Evolutionary conservation across 2,113 vertebrate species (phyloP), one percentile per base, ranked within the genome.

Genomic region (Phylloscopus trochilus): DNA sequence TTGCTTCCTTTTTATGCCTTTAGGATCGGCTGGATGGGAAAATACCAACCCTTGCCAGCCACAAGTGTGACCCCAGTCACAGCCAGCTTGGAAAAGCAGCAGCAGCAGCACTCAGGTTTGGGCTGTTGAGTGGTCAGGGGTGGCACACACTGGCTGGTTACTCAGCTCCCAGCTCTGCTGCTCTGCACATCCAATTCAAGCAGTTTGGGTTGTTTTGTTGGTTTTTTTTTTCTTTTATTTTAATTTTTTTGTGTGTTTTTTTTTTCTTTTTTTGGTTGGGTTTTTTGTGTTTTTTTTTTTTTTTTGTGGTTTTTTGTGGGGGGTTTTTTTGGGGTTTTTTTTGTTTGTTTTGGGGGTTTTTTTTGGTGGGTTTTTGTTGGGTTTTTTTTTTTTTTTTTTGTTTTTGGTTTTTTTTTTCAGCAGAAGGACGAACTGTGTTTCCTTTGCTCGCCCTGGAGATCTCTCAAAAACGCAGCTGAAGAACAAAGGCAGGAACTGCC

Each of bases 401-500:
- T 39, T 39, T 9, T 75, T 67, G 12, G 19, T n/a, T 58, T 55
- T 19, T 53, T 28, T 28, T 17, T 46, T 17, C 39, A 53, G 44
- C 47, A 84, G n/a, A 31, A 81, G 62, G 43, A 33, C 2, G 2
- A 68, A 46, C 7, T 60, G 35, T 22, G 33, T 37, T 90, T 74
- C 59, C 47, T 62, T 92, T 78, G 39, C 56, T 59, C 33, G 68
- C 33, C 19, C 64, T 43, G 87, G 64, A 39, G 64, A 26, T 14
- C 47, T 70, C 51, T 75, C 19, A 67, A 80, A 90, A 56, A n/a
- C 0, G 23, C 41, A 52, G 18, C 30, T 7, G 43, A 24, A 8
- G 26, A 52, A 86, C 87, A 95, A 96, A 60, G 66, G 66, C 89
- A 95, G 91, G 87, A 97, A 76, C 15, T 68, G 76, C 60, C 56